These are phyloP conservation scores for Hylomyscus alleni DNA, from an alignment of 2,797 vertebrate genomes.

Conservation along the genomic window DNA sequence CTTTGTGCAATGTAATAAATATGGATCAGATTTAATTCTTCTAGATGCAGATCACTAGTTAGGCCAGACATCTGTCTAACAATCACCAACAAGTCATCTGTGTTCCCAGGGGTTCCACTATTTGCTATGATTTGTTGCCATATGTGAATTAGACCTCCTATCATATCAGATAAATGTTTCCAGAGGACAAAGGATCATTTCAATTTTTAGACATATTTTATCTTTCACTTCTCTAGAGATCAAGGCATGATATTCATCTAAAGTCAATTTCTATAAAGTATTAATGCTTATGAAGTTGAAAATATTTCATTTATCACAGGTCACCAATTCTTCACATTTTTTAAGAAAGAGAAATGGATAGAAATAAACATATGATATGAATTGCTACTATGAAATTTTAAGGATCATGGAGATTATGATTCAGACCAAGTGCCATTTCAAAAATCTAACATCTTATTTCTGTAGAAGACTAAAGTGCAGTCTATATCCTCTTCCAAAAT, in stretches of 20 bases:
- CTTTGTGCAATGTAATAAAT: background rate
- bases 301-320: slow-evolving; percentile 67
- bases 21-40: background rate
- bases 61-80: background rate
- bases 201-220: slow-evolving; percentile 63
- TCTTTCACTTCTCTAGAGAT: slow-evolving; percentile 53
- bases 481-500: slow-evolving; percentile 45
- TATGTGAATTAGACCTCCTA: slow-evolving; percentile 63
- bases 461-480: slow-evolving; percentile 12
- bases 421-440: slow-evolving; percentile 68
- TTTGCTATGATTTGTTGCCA: slow-evolving; percentile 36
- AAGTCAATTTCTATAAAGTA: slow-evolving; percentile 43
- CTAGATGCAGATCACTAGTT: background rate
- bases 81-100: background rate
- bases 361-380: slow-evolving; percentile 55
- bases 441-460: slow-evolving; percentile 48
- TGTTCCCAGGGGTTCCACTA: background rate
- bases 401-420: slow-evolving; percentile 67
- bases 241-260: background rate
- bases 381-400: slow-evolving; percentile 31
- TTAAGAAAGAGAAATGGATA: background rate
- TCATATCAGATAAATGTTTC: slow-evolving; percentile 62
- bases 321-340: background rate
- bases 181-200: slow-evolving; percentile 46
- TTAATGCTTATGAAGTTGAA: slow-evolving; percentile 51